A percentile compares a stretch with the other conserved stretches of the same genome.
phyloP scores from a whole-genome alignment of 2,888 invertebrate species.

The Temnothorax rugatulus region DNA sequence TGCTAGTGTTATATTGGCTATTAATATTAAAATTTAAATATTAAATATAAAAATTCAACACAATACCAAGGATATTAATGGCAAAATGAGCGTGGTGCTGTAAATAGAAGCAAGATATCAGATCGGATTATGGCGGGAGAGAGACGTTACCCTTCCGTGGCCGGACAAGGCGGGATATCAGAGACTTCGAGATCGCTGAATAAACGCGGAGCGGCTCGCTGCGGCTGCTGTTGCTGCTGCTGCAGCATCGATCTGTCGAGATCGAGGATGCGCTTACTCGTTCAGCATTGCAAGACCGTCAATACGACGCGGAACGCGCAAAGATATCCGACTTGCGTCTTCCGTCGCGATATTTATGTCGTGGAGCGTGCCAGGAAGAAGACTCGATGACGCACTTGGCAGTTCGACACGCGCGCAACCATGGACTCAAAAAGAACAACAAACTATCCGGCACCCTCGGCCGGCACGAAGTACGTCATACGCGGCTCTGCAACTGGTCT shows the following conservation, averaged over 20 bases:
- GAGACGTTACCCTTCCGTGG: constrained; percentile 71
- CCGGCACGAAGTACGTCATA: constrained; percentile 36
- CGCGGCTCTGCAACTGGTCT: constrained; percentile 40
- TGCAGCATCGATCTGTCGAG: constrained; percentile 78
- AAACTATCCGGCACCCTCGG: constrained; percentile 46
- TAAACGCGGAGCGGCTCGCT: constrained; percentile 55
- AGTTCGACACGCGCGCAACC: constrained; percentile 60
- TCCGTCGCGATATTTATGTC: constrained; percentile 63
- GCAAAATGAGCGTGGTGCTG: not conserved
- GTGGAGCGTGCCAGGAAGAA: constrained; percentile 43
- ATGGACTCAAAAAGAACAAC: constrained; percentile 60
- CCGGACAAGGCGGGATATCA: constrained; percentile 65
- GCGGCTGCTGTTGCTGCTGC: constrained; percentile 73
- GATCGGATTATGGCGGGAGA: not conserved
- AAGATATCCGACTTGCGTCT: constrained; percentile 65
- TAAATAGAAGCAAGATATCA: constrained; percentile 8
- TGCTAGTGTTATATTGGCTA: not conserved
- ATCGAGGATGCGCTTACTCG: constrained; percentile 66
- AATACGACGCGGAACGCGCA: constrained; percentile 25
- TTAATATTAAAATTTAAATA: not conserved
- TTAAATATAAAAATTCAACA: not conserved
- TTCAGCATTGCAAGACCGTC: constrained; percentile 64
- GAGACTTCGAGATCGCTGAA: constrained; percentile 61
- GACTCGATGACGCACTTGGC: constrained; percentile 66
- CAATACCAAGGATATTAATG: not conserved